Evolutionary conservation across 2,888 invertebrate genomes (phyloP), one percentile per base, ranked within the genome.

Genomic region (Thereva unica): DNA sequence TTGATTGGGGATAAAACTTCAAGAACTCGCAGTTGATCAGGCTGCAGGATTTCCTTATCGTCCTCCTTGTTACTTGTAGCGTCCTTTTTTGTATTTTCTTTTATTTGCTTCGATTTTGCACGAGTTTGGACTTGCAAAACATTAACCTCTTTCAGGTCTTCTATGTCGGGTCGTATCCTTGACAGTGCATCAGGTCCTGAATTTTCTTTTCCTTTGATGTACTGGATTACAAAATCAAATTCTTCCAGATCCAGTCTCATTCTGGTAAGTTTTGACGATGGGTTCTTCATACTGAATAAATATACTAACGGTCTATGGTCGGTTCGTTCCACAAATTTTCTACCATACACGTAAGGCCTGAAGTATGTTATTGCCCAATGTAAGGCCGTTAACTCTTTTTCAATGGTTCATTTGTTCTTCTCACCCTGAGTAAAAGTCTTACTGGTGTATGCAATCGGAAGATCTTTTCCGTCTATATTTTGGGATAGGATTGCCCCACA

Each of bases 401-500:
- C 49, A 49, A 49, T n/a, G 5, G 10, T n/a, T 7, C 7, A n/a
- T n/a, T 49, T 49, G n/a, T 49, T 49, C n/a, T 5, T 8, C 12
- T 49, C 49, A 10, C 42, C 42, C 8, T 6, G 42, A 7, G 42
- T 42, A 8, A 42, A 42, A 6, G 42, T 42, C 8, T 8, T 49
- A n/a, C 49, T 49, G 5, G 49, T n/a, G n/a, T 49, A 49, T 5
- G 7, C 6, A 7, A 49, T 49, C n/a, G 49, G 49, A 10, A 5
- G 49, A 7, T 49, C 49, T 5, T 10, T n/a, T 12, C 10, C 10
- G 5, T n/a, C 34, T 40, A 8, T n/a, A 8, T n/a, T n/a, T 49
- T 49, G 49, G 5, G 49, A 49, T n/a, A 49, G 12, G 5, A 49
- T 49, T 49, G 49, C 49, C 10, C 49, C 49, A 12, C 5, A n/a